These are phyloP conservation scores for Periphyllus acericola DNA, from an alignment of 2,888 invertebrate species.

Conservation along the genomic window DNA sequence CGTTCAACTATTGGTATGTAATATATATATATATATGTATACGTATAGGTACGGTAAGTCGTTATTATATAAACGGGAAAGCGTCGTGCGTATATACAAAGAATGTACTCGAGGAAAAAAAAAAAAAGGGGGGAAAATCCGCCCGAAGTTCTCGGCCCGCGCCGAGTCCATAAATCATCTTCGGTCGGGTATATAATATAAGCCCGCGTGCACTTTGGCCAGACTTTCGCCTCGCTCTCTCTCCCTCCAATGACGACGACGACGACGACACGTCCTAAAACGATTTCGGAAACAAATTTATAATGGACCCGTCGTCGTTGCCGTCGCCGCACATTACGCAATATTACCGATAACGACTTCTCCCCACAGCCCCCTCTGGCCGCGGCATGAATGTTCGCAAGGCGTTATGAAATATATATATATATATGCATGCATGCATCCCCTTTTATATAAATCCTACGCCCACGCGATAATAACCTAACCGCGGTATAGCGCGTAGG, in stretches of 20 bases:
- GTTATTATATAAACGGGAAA: too few relatives aligned
- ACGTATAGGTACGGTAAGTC: too few relatives aligned
- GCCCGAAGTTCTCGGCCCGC: not conserved
- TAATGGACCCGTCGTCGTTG: conserved; percentile 13
- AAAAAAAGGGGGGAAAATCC: not conserved
- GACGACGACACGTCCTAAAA: conserved; percentile 7
- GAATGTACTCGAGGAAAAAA: not conserved
- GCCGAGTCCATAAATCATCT: conserved; percentile 31
- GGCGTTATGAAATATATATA: not conserved
- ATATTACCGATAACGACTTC: conserved; percentile 23
- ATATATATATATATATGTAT: too few relatives aligned
- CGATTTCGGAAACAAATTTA: conserved; percentile 35
- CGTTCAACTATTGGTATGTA: too few relatives aligned
- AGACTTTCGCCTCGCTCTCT: not conserved
- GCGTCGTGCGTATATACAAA: not conserved
- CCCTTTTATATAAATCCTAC: not conserved
- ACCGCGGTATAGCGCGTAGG: not conserved
- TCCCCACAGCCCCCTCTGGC: not conserved
- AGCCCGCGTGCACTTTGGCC: not conserved
- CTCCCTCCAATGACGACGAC: not conserved
- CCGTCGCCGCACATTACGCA: not conserved
- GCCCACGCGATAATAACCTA: not conserved
- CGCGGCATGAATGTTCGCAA: not conserved
- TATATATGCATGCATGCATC: not conserved
- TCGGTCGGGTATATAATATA: conserved; percentile 12